These are phyloP conservation scores for Lasioglossum leucozonium DNA, from an alignment of 2,888 invertebrate species.

Conservation along the genomic window DNA sequence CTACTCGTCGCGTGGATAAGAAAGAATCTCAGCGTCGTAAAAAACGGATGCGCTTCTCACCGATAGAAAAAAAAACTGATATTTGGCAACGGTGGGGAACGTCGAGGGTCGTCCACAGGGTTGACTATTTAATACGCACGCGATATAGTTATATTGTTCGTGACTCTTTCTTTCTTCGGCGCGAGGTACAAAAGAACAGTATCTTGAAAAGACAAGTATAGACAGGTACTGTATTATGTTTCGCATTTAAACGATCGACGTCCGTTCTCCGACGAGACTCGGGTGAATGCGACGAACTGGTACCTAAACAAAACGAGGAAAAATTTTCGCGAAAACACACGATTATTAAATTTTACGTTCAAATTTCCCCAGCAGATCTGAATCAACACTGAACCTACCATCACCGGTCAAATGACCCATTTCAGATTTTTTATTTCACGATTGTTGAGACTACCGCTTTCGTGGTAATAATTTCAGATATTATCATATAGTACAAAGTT, in stretches of 20 bases:
- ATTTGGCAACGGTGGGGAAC: conserved; percentile 49
- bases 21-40: conserved; percentile 12
- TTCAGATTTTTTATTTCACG: too few species aligned
- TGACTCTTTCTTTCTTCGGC: conserved; percentile 37
- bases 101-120: conserved; percentile 29
- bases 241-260: conserved; percentile 55
- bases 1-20: neutral
- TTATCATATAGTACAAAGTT: too few species aligned
- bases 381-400: too few species aligned
- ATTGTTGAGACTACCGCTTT: too few species aligned
- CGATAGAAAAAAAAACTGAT: conserved; percentile 40
- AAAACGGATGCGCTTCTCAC: conserved; percentile 35
- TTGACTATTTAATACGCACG: conserved; percentile 19
- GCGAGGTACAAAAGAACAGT: conserved; percentile 64
- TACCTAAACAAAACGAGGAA: neutral
- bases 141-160: conserved; percentile 37
- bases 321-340: neutral
- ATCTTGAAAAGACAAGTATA: conserved; percentile 67
- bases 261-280: neutral
- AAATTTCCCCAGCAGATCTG: neutral
- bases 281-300: neutral
- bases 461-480: too few species aligned
- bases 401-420: too few species aligned
- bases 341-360: neutral
- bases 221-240: conserved; percentile 75